Evolutionary conservation across 2,797 vertebrate genomes (phyloP).

Genomic region (Mormyrops attenuatus): DNA sequence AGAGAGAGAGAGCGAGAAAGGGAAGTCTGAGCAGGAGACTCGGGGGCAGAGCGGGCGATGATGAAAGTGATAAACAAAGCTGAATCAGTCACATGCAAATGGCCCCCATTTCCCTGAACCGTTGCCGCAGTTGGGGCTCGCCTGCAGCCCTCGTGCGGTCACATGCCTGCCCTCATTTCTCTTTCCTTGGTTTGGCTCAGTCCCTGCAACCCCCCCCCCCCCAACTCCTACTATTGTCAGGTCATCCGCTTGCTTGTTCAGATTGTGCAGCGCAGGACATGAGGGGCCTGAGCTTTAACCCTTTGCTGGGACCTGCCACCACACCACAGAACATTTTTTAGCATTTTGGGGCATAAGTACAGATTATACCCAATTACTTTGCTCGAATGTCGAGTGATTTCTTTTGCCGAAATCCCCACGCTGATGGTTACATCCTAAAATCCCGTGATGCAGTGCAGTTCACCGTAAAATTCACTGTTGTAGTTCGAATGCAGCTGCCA

Average conservation of each 20-base stretch:
- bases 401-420: background rate
- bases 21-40: conserved; percentile 31
- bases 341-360: background rate
- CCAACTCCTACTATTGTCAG: conserved; percentile 58
- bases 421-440: background rate
- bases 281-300: conserved; percentile 63
- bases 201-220: conserved; percentile 16
- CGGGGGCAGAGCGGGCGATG: conserved; percentile 44
- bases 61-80: conserved; percentile 50
- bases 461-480: background rate
- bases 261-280: conserved; percentile 69
- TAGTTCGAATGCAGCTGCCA: background rate
- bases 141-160: conserved; percentile 60
- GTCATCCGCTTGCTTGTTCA: conserved; percentile 72
- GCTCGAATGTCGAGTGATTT: background rate
- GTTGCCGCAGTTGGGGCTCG: conserved; percentile 57
- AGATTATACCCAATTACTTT: background rate
- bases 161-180: conserved; percentile 53
- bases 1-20: background rate
- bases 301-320: conserved; percentile 45
- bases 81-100: conserved; percentile 53
- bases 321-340: background rate
- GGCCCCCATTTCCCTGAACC: conserved; percentile 65
- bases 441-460: background rate
- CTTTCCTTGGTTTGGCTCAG: conserved; percentile 25